Evolutionary conservation across 2,888 invertebrate species (phyloP).

Genomic region (Colostygia pectinataria): DNA sequence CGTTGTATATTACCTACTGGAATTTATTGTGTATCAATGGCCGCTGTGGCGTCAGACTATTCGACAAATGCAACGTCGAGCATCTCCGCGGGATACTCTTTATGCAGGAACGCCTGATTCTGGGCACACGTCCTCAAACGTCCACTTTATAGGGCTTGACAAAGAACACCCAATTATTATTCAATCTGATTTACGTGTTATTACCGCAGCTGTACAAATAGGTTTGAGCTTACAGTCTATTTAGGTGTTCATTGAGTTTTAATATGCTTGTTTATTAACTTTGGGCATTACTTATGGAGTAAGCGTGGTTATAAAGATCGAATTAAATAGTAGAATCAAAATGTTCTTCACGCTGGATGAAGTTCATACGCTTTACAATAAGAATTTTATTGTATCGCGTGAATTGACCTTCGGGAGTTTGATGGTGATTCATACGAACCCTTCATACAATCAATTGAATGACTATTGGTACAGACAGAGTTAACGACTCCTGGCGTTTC

Average conservation of each 20-base stretch:
- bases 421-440: no score
- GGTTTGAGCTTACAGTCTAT: constrained; percentile 1
- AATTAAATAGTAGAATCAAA: no score
- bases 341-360: no score
- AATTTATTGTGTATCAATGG: constrained; percentile 9
- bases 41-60: background rate
- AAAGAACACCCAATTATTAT: constrained; percentile 32
- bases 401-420: no score
- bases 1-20: constrained; percentile 3
- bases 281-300: background rate
- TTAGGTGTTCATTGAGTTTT: background rate
- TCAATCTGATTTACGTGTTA: constrained; percentile 32
- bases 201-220: constrained; percentile 21
- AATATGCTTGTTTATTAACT: constrained; percentile 7
- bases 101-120: constrained; percentile 9
- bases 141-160: constrained; percentile 27
- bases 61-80: constrained; percentile 12
- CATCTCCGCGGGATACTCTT: constrained; percentile 25
- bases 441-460: no score
- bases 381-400: no score
- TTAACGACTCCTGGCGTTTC: constrained; percentile 6
- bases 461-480: no score
- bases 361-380: no score
- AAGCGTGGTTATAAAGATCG: background rate
- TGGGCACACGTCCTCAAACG: constrained; percentile 20